A percentile compares a stretch with the other conserved stretches of the same genome.
Conservation (phyloP, 2,113 vertebrate genomes). For the Campylorhamphus procurvoides region DNA sequence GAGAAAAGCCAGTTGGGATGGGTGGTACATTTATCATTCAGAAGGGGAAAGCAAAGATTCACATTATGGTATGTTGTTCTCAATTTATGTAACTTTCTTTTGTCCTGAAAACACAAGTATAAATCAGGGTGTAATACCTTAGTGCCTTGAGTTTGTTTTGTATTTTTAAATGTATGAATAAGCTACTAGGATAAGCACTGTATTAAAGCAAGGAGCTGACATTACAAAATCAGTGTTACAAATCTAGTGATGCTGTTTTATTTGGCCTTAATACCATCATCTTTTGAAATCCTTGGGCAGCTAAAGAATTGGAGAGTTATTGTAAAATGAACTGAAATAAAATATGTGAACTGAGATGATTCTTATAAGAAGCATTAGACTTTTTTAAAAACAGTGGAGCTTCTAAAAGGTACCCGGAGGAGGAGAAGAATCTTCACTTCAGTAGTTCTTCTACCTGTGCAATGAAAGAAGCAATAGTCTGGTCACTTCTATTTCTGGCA, state of each 20-base stretch:
- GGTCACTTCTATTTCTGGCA: background rate
- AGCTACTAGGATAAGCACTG: background rate
- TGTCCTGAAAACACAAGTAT: background rate
- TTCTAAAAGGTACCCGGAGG: background rate
- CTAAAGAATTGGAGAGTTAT: background rate
- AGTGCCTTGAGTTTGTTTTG: background rate
- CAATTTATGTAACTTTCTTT: background rate
- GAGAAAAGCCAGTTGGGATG: constrained; percentile 88
- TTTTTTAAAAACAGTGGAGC: background rate
- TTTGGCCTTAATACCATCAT: background rate
- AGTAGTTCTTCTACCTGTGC: background rate
- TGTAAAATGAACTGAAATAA: background rate
- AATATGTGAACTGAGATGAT: background rate
- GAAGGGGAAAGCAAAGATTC: constrained; percentile 93
- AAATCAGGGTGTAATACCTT: background rate
- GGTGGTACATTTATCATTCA: constrained; percentile 93
- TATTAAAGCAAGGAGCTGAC: background rate
- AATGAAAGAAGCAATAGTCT: background rate
- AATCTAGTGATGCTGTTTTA: background rate
- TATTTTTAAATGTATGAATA: background rate
- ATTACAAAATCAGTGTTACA: background rate
- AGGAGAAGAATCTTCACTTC: background rate
- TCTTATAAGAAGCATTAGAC: background rate
- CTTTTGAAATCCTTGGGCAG: background rate
- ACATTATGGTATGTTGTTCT: constrained; percentile 87